phyloP scores from a whole-genome alignment of 37 sponge, comb jelly and placozoan genomes.

The Hormiphora californensis region DNA sequence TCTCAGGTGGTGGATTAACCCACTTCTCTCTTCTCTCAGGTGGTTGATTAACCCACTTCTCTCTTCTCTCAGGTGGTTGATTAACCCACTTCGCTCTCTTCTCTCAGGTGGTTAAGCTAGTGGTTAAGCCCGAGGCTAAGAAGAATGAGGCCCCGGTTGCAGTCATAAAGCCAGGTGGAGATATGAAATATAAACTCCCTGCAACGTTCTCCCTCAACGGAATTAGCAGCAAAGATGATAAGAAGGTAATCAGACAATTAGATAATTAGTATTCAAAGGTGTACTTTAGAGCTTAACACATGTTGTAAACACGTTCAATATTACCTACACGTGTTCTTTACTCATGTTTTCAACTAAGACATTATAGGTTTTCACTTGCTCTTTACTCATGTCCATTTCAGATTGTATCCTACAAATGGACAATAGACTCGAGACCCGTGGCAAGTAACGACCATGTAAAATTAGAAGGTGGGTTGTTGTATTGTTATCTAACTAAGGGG shows the following conservation, averaged over 20 bases:
- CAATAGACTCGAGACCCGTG: conserved; percentile 33
- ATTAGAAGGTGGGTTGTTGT: background rate
- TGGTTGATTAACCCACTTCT: too few species aligned
- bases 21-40: too few species aligned
- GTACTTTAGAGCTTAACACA: background rate
- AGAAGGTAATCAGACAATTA: background rate
- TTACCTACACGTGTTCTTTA: background rate
- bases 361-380: background rate
- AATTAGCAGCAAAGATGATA: conserved; percentile 25
- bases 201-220: conserved; percentile 49
- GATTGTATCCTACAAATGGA: conserved; percentile 16
- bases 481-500: too few species aligned
- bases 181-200: conserved; percentile 19
- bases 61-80: background rate
- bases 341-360: background rate
- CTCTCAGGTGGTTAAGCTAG: conserved; percentile 36
- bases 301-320: too few species aligned
- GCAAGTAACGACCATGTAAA: conserved; percentile 40
- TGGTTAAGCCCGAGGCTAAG: background rate
- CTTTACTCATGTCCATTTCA: background rate
- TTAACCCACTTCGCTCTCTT: background rate
- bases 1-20: conserved; percentile 51
- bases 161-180: conserved; percentile 7
- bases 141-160: conserved; percentile 10
- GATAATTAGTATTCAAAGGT: background rate